Conservation (phyloP, 30 jellyfish, hydroid and myxozoan species). For the Turritopsis dohrnii region DNA sequence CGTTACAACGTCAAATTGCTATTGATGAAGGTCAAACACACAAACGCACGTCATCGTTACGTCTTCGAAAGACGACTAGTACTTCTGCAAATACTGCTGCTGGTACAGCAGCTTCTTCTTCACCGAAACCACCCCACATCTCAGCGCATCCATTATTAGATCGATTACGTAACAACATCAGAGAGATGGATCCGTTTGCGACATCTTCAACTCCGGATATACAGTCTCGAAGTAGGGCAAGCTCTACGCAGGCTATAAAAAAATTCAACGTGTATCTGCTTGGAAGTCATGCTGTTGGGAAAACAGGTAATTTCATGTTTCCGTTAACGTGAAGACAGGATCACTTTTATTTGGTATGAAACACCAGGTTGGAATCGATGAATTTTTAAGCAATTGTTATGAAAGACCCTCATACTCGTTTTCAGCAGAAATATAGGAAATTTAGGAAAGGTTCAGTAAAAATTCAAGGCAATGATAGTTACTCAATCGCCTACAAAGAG, state of each 20-base stretch:
- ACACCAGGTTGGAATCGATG: neutral
- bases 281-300: constrained; percentile 22
- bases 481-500: too few relatives aligned
- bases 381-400: neutral
- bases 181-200: constrained; percentile 8
- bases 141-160: neutral
- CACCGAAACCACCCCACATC: neutral
- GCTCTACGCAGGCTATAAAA: constrained; percentile 13
- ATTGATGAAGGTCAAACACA: neutral
- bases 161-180: constrained; percentile 12
- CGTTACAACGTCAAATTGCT: constrained; percentile 5
- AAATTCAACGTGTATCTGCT: neutral
- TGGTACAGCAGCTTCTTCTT: neutral
- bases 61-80: neutral
- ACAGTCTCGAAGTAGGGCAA: constrained; percentile 16
- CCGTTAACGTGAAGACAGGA: neutral
- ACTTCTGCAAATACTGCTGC: neutral
- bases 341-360: neutral
- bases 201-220: constrained; percentile 13
- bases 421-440: too few relatives aligned
- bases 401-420: constrained; percentile 5
- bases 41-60: neutral
- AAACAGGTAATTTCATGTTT: constrained; percentile 17
- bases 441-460: too few relatives aligned
- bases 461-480: too few relatives aligned